These are phyloP conservation scores for Schizotus pectinicornis DNA, from an alignment of 2,888 invertebrate species.

Conservation along the genomic window DNA sequence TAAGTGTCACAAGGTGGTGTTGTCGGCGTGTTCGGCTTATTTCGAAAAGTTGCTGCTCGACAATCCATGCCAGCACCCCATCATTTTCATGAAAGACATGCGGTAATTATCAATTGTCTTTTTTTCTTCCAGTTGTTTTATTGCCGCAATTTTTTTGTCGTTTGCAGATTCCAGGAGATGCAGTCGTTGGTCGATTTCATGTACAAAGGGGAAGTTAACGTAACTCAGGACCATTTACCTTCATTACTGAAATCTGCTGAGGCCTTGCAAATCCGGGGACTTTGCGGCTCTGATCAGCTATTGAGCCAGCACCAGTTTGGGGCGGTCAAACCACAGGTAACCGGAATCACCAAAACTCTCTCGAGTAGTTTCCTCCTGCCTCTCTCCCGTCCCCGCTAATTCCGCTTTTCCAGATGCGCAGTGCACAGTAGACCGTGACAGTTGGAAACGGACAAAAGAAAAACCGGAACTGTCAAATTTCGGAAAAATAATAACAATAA, in stretches of 20 bases:
- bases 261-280: constrained; percentile 80
- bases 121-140: background rate
- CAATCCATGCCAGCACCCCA: constrained; percentile 86
- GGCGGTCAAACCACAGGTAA: constrained; percentile 46
- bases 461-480: too few species aligned
- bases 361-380: background rate
- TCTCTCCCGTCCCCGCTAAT: background rate
- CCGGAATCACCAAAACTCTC: background rate
- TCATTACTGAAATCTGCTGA: constrained; percentile 84
- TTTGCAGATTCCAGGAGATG: constrained; percentile 75
- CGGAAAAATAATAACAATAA: too few species aligned
- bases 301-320: constrained; percentile 55
- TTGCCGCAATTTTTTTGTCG: constrained; percentile 10
- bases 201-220: constrained; percentile 90
- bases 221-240: constrained; percentile 82
- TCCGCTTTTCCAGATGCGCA: background rate
- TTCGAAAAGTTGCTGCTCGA: constrained; percentile 80
- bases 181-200: constrained; percentile 88
- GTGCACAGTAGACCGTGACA: too few species aligned
- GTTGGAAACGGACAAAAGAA: too few species aligned
- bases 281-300: constrained; percentile 59
- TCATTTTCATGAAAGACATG: constrained; percentile 84
- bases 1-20: constrained; percentile 85
- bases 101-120: constrained; percentile 61
- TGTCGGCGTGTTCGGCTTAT: constrained; percentile 86